Percentiles rank a stretch among this genome's conserved stretches.
phyloP scores from a whole-genome alignment of 2,888 invertebrate species.

The Tillus elongatus region DNA sequence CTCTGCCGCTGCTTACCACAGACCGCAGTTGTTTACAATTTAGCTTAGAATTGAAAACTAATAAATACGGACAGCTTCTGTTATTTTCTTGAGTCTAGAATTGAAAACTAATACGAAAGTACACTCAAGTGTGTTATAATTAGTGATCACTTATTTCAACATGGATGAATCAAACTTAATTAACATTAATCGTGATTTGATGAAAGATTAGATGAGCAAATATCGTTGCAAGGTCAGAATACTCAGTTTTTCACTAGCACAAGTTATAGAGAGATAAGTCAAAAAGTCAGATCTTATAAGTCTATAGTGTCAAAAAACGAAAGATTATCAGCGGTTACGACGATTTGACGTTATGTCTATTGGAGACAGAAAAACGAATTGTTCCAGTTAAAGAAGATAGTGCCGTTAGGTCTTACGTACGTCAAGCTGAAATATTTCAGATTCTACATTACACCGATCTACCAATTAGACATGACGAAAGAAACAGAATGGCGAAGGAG shows the following conservation, averaged over 20 bases:
- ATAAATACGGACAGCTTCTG: too few species aligned
- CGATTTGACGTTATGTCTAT: conserved; percentile 15
- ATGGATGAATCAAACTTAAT: conserved; percentile 3
- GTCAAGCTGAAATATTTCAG: conserved; percentile 14
- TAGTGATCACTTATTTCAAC: too few species aligned
- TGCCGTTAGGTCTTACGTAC: conserved; percentile 13
- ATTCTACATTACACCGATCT: conserved; percentile 14
- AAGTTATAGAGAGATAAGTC: conserved; percentile 8
- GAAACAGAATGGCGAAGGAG: conserved; percentile 13
- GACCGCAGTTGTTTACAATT: too few species aligned
- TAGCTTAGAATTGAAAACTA: too few species aligned
- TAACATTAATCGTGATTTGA: conserved; percentile 5
- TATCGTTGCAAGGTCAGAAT: conserved; percentile 12
- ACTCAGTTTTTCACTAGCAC: conserved; percentile 10
- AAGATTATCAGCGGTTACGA: conserved; percentile 14
- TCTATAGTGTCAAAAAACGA: conserved; percentile 9
- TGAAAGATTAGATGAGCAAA: conserved; percentile 7
- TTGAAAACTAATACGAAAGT: too few species aligned
- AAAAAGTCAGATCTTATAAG: conserved; percentile 11
- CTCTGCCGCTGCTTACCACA: too few species aligned
- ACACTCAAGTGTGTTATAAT: too few species aligned
- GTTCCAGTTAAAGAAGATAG: conserved; percentile 12
- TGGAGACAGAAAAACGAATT: conserved; percentile 14
- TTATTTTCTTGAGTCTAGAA: too few species aligned
- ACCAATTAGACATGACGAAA: conserved; percentile 9